phyloP scores from a whole-genome alignment of 2,888 invertebrate species.

The Globia sparganii region DNA sequence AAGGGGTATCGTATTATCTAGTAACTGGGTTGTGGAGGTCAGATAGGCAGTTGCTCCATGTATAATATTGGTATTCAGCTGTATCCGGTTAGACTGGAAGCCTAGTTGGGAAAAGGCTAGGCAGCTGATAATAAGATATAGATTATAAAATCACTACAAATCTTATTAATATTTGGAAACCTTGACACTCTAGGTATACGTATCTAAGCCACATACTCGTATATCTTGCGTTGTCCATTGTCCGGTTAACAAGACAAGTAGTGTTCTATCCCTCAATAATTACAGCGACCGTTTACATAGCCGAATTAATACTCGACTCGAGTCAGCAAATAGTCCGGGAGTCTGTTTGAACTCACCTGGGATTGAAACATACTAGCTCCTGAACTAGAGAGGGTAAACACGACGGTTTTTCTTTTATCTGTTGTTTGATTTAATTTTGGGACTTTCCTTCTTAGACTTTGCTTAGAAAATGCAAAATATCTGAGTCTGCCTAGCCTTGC shows the following conservation, averaged over 20 bases:
- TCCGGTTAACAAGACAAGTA: constrained; percentile 5
- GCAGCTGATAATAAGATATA: too few relatives aligned
- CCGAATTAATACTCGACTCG: constrained; percentile 49
- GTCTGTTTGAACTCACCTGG: constrained; percentile 49
- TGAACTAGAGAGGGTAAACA: constrained; percentile 22
- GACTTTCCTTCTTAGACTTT: not conserved
- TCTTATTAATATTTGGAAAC: too few relatives aligned
- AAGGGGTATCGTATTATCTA: too few relatives aligned
- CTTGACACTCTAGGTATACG: too few relatives aligned
- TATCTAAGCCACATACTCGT: not conserved
- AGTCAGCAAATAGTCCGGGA: constrained; percentile 48
- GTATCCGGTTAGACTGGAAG: too few relatives aligned
- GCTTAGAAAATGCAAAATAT: not conserved
- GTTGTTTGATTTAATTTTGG: constrained; percentile 7
- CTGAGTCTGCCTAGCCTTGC: too few relatives aligned
- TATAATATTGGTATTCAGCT: too few relatives aligned
- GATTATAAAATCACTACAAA: too few relatives aligned
- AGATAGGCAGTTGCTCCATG: too few relatives aligned
- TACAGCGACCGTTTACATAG: constrained; percentile 49
- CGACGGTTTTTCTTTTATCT: constrained; percentile 4
- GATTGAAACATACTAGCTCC: constrained; percentile 45
- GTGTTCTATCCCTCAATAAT: constrained; percentile 42
- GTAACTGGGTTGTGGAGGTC: too few relatives aligned
- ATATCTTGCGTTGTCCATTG: constrained; percentile 2
- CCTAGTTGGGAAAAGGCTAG: too few relatives aligned